Base-by-base conservation (phyloP, 2,797 vertebrate species). In the Dryobates pubescens region DNA sequence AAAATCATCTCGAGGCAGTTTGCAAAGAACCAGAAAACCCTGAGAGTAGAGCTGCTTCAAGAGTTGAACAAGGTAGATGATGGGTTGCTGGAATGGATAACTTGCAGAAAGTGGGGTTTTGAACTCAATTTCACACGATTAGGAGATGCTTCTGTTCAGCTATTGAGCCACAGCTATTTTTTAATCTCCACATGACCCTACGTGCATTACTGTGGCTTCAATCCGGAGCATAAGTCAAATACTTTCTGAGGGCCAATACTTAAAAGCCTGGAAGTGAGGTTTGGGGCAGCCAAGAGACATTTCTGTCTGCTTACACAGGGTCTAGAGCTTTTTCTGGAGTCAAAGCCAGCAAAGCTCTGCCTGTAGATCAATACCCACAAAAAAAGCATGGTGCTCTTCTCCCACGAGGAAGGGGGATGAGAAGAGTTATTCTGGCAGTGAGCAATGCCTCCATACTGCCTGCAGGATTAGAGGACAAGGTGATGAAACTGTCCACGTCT, bases 371-470 rank as follows among this genome's bases (percentile, higher is more conserved):
- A 72, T 59, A 81, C 9, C 75, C 73, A 72, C 16, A 27, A 70
- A 82, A 82, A 83, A 93, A 90, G 26, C 32, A 70, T 0, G 5
- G 49, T 90, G 54, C 13, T 22, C 73, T 54, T 26, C 74, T 67
- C 79, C 51, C 69, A 69, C 64, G 43, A 83, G 54, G 64, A 78
- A 78, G 56, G 9, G 22, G 24, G 23, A 26, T 0, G 4, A 84
- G 54, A 8, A 71, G 57, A 65, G 54, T 82, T 70, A 79, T 49
- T 83, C 72, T 27, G 23, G 75, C 88, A 73, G 54, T 0, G 0
- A 87, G 84, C 65, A 90, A 87, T 62, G 62, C 38, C 64, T 79
- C 83, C 68, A 63, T 73, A 15, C 65, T 29, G 53, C 84, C 41
- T 0, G 0, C 32, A 53, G 73, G 34, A 79, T 53, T 34, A 63